phyloP scores from a whole-genome alignment of 2,113 vertebrate species.

The Megaceryle torquata region DNA sequence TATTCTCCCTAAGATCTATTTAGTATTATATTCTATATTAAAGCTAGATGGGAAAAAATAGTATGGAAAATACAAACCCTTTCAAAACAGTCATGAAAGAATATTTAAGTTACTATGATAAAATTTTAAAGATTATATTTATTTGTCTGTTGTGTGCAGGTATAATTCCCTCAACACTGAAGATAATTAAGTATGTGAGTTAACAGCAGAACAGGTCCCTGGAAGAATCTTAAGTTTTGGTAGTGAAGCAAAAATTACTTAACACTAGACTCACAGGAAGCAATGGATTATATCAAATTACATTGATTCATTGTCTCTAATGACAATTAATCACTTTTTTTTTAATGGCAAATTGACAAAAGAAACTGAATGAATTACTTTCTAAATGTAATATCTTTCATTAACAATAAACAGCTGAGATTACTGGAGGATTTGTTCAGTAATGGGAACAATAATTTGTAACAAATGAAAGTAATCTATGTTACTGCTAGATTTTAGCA shows the following conservation, averaged over 20 bases:
- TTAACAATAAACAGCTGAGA: constrained; percentile 36
- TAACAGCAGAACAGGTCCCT: background rate
- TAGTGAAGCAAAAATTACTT: constrained; percentile 4
- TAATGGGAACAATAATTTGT: background rate
- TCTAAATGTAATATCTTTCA: constrained; percentile 20
- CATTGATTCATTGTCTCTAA: background rate
- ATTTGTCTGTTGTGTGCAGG: background rate
- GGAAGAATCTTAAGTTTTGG: background rate
- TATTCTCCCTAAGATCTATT: background rate
- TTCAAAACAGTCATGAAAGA: fast-evolving
- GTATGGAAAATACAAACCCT: background rate
- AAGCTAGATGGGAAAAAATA: background rate
- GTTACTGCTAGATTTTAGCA: background rate
- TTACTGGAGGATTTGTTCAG: constrained; percentile 10
- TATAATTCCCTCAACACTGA: background rate
- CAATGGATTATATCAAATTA: background rate
- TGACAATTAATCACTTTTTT: background rate
- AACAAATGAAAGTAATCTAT: constrained; percentile 15
- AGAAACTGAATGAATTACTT: background rate
- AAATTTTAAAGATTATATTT: background rate
- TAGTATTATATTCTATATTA: background rate
- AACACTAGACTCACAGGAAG: background rate
- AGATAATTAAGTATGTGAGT: background rate
- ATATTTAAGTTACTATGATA: background rate
- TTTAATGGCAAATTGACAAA: background rate